Evolutionary conservation across 2,113 vertebrate species (phyloP).

Genomic region (Cettia cetti): DNA sequence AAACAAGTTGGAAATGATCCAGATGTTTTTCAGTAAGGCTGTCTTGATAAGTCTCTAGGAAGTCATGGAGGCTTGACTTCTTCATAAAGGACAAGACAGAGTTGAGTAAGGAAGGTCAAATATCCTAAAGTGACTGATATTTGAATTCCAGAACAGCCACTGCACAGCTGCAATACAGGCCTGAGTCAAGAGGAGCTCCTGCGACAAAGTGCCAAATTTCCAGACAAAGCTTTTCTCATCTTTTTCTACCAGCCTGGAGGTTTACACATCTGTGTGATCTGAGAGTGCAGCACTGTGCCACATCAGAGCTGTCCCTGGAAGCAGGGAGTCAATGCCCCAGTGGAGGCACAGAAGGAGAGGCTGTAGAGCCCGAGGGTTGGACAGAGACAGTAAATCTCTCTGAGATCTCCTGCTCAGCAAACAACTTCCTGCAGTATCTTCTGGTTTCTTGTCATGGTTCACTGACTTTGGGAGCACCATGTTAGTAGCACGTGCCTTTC

Average conservation of each 20-base stretch:
- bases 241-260: background rate
- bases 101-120: background rate
- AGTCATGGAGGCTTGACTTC: background rate
- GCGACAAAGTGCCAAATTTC: background rate
- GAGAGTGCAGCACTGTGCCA: no score
- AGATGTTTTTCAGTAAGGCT: background rate
- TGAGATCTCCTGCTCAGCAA: background rate
- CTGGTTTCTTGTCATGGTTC: background rate
- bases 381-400: background rate
- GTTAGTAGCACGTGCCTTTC: background rate
- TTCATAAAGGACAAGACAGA: background rate
- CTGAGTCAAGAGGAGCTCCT: background rate
- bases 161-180: background rate
- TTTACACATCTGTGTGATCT: background rate
- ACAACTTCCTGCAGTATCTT: background rate
- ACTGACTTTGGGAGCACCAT: background rate
- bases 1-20: background rate
- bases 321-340: background rate
- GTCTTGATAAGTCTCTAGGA: background rate
- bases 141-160: background rate
- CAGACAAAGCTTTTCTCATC: background rate
- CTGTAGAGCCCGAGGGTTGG: rapidly evolving
- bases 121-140: background rate
- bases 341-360: background rate
- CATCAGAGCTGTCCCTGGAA: background rate